Conservation (phyloP, 2,113 vertebrate genomes). For the Nannobrachium achirus region DNA sequence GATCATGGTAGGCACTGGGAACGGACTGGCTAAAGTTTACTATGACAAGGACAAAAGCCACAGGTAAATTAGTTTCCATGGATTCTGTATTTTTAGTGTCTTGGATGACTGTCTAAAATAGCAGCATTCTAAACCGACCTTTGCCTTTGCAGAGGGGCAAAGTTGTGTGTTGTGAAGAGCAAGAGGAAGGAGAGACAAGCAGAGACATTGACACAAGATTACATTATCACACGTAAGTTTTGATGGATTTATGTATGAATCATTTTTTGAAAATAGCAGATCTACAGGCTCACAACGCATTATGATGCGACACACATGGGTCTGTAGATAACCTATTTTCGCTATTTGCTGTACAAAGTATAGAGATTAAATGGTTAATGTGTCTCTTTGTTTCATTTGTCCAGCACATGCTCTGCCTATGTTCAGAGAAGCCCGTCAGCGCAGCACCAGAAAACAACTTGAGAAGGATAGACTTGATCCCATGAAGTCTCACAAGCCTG, state of each 20-base stretch:
- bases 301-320: too few relatives aligned
- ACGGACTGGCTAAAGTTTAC: constrained; percentile 94
- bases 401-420: constrained; percentile 95
- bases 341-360: too few relatives aligned
- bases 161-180: constrained; percentile 96
- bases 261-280: too few relatives aligned
- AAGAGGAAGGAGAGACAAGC: constrained; percentile 91
- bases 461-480: constrained; percentile 96
- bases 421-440: constrained; percentile 97
- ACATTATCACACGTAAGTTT: constrained; percentile 97
- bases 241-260: neutral
- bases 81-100: neutral
- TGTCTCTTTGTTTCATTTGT: constrained; percentile 50
- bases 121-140: constrained; percentile 6
- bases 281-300: too few relatives aligned
- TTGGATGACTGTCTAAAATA: neutral
- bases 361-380: neutral
- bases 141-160: constrained; percentile 86
- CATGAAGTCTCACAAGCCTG: constrained; percentile 94
- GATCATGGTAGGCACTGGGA: constrained; percentile 95
- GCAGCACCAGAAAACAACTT: constrained; percentile 95
- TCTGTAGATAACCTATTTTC: too few relatives aligned
- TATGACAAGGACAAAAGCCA: constrained; percentile 96
- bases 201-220: constrained; percentile 94
- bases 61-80: constrained; percentile 79